phyloP scores from a whole-genome alignment of 2,888 invertebrate genomes.

The Leistus spinibarbis region DNA sequence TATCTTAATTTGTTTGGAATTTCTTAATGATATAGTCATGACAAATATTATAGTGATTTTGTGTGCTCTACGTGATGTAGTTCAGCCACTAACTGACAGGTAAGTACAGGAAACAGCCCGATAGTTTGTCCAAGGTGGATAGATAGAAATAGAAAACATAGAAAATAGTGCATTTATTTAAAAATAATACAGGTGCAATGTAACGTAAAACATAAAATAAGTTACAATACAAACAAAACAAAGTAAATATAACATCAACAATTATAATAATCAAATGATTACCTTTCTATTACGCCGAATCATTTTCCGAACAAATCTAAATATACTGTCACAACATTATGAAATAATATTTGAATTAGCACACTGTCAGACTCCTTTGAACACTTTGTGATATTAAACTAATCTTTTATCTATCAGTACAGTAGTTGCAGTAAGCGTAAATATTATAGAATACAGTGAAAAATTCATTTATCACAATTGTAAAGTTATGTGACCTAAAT shows the following conservation, averaged over 20 bases:
- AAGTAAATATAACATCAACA: background rate
- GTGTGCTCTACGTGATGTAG: too few species aligned
- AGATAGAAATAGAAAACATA: background rate
- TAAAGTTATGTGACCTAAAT: background rate
- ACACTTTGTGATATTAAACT: background rate
- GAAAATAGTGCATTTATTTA: background rate
- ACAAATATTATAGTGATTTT: too few species aligned
- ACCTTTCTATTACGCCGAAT: conserved; percentile 31
- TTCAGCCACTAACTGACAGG: too few species aligned
- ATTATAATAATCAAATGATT: background rate
- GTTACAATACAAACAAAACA: background rate
- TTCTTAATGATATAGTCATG: too few species aligned
- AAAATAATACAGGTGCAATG: background rate
- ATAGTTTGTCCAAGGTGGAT: too few species aligned
- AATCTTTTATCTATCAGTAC: background rate
- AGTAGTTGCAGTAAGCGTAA: background rate
- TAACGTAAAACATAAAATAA: background rate
- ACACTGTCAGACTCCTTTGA: background rate
- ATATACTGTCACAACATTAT: background rate
- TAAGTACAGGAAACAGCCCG: too few species aligned
- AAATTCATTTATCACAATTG: background rate
- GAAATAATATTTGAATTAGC: background rate
- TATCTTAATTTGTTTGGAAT: too few species aligned
- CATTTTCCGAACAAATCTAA: conserved; percentile 1
- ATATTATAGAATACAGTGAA: background rate